Percentiles rank a stretch among this genome's conserved stretches.
Conservation (phyloP, 2,113 vertebrate species). For the Prietella phreatophila region DNA sequence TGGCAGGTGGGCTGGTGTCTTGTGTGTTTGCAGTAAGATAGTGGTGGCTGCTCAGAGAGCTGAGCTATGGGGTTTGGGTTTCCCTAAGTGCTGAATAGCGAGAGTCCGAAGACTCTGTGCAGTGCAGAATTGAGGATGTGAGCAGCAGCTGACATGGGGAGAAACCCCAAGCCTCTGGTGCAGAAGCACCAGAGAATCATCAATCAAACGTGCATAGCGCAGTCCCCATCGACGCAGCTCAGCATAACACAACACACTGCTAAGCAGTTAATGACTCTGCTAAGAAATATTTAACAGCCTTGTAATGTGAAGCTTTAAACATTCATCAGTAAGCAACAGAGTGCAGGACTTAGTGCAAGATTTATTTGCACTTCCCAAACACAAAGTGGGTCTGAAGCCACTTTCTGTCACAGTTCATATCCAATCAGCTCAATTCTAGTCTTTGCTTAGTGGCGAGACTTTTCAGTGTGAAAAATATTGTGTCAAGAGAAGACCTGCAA, state of each 20-base stretch:
- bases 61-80: constrained; percentile 47
- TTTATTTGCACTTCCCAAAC: constrained; percentile 16
- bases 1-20: constrained; percentile 26
- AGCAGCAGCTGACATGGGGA: constrained; percentile 46
- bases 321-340: constrained; percentile 21
- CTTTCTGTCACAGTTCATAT: not conserved
- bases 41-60: constrained; percentile 32
- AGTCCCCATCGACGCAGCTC: constrained; percentile 26
- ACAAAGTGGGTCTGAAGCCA: constrained; percentile 10
- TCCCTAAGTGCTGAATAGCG: constrained; percentile 45
- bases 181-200: constrained; percentile 38
- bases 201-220: constrained; percentile 34
- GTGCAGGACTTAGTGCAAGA: constrained; percentile 8
- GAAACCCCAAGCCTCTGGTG: constrained; percentile 41
- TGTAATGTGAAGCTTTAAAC: constrained; percentile 38
- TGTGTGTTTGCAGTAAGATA: constrained; percentile 36
- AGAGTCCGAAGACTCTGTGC: constrained; percentile 31
- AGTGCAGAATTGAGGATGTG: constrained; percentile 37
- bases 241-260: constrained; percentile 36
- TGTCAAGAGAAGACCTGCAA: not conserved
- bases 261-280: constrained; percentile 38
- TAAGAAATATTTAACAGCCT: constrained; percentile 45
- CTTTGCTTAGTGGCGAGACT: not conserved
- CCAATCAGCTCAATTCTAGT: not conserved
- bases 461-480: not conserved